phyloP scores from a whole-genome alignment of 2,888 invertebrate genomes.

The Callinectes sapidus region DNA sequence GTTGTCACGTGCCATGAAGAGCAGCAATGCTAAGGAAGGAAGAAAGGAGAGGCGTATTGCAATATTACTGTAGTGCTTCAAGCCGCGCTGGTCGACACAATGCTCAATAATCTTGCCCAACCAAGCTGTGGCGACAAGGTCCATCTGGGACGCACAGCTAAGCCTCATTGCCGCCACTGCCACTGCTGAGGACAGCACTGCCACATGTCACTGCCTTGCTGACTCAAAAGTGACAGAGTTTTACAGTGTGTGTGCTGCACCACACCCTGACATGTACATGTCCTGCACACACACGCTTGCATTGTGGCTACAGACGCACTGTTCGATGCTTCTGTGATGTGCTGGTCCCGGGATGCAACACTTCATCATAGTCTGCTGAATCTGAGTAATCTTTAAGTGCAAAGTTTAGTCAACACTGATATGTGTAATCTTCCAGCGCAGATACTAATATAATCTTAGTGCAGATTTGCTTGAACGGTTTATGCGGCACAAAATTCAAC shows the following conservation, averaged over 20 bases:
- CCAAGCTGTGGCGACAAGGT: background rate
- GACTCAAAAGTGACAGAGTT: background rate
- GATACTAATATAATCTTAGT: background rate
- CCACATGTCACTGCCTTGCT: background rate
- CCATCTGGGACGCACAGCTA: background rate
- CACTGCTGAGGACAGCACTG: background rate
- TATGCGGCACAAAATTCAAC: background rate
- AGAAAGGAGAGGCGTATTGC: background rate
- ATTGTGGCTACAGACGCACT: background rate
- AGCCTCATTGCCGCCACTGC: background rate
- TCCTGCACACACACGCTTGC: background rate
- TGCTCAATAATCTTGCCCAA: constrained; percentile 29
- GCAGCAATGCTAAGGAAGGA: background rate
- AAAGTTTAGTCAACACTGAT: background rate
- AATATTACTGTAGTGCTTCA: constrained; percentile 35
- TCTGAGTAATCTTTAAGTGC: background rate
- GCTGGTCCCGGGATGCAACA: background rate
- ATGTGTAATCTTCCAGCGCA: background rate
- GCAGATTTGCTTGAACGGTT: background rate
- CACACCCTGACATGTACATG: background rate
- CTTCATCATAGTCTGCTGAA: constrained; percentile 22
- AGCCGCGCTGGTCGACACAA: background rate
- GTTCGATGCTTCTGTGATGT: background rate
- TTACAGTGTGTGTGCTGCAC: background rate
- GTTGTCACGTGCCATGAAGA: constrained; percentile 13